phyloP scores from a whole-genome alignment of 2,888 invertebrate genomes.

The Drosophila macrospina region DNA sequence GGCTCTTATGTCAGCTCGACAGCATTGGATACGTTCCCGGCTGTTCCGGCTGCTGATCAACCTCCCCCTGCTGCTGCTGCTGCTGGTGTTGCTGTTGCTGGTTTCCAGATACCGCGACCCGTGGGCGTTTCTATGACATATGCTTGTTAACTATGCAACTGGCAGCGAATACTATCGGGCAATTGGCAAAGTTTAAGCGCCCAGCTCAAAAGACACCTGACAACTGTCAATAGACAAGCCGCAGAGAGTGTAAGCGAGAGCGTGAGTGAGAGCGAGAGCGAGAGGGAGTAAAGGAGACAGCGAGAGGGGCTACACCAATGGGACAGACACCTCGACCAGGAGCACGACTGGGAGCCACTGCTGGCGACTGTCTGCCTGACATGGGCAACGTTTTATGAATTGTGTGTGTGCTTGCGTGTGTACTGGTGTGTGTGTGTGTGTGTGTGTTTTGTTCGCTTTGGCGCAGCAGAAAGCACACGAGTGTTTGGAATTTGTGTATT shows the following conservation, averaged over 20 bases:
- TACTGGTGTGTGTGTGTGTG: too few species aligned
- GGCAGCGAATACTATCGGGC: conserved; percentile 31
- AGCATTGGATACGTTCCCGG: conserved; percentile 24
- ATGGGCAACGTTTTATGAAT: conserved; percentile 18
- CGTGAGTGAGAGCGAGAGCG: too few species aligned
- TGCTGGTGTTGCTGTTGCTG: conserved; percentile 8
- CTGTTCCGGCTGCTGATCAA: conserved; percentile 6
- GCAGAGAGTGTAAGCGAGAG: not conserved
- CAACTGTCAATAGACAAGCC: conserved; percentile 56
- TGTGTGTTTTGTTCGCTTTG: not conserved
- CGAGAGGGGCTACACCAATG: not conserved
- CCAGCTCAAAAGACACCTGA: conserved; percentile 48
- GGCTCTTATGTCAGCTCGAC: conserved; percentile 25
- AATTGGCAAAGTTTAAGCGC: conserved; percentile 54
- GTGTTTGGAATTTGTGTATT: not conserved
- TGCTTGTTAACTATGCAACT: conserved; percentile 58
- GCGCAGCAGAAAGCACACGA: too few species aligned
- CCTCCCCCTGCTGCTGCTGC: not conserved
- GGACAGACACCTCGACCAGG: conserved; percentile 3
- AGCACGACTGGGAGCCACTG: not conserved
- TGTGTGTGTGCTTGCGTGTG: too few species aligned
- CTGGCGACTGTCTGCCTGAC: conserved; percentile 21
- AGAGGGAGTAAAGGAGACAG: not conserved
- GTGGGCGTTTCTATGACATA: conserved; percentile 22
- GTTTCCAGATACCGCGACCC: conserved; percentile 3